A percentile compares a stretch with the other conserved stretches of the same genome.
Evolutionary conservation across 2,888 invertebrate genomes (phyloP).

Genomic region (Itoplectis maculator): DNA sequence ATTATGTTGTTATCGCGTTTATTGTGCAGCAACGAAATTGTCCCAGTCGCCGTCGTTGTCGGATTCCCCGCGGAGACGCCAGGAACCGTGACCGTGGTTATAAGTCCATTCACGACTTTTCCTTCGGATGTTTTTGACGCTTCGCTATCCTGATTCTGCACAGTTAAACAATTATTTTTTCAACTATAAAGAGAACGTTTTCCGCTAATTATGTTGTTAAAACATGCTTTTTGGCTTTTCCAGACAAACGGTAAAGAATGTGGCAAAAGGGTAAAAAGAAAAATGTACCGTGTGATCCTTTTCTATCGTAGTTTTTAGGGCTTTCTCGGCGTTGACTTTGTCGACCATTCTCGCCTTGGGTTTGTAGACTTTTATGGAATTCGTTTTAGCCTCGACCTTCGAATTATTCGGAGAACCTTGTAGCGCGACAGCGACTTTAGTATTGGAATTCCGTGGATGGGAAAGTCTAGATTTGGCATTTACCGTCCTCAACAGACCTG

Average conservation of each 20-base stretch:
- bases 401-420: conserved; percentile 38
- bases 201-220: too few species aligned
- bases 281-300: not conserved
- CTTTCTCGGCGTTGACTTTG: conserved; percentile 76
- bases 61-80: conserved; percentile 23
- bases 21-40: conserved; percentile 51
- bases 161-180: too few species aligned
- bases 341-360: conserved; percentile 78
- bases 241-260: too few species aligned
- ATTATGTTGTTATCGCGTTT: conserved; percentile 63
- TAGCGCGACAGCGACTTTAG: conserved; percentile 14
- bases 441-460: conserved; percentile 48
- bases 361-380: conserved; percentile 72
- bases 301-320: conserved; percentile 65
- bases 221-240: too few species aligned
- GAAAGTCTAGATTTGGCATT: conserved; percentile 55
- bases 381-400: conserved; percentile 49
- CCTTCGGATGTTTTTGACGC: conserved; percentile 15
- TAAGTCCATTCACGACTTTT: conserved; percentile 53
- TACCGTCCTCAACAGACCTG: conserved; percentile 60
- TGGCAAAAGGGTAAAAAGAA: too few species aligned
- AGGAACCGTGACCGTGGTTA: conserved; percentile 28
- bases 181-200: too few species aligned
- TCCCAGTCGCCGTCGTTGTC: not conserved
- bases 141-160: conserved; percentile 23